Percentiles rank a stretch among this genome's conserved stretches.
Evolutionary conservation across 1,140 invertebrate genomes (phyloP).

Genomic region (Drosophila ambigua): DNA sequence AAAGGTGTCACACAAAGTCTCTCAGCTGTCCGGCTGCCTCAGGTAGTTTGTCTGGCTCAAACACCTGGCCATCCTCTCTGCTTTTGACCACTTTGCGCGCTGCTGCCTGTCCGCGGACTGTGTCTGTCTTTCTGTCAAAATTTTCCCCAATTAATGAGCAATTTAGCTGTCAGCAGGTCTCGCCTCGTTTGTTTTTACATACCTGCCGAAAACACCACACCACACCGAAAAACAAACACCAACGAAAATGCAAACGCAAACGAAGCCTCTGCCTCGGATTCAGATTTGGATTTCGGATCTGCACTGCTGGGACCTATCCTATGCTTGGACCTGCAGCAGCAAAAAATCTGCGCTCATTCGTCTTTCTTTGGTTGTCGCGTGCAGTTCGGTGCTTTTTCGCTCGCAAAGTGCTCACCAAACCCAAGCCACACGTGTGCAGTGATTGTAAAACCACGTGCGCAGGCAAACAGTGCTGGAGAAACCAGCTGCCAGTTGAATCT

Average conservation of each 20-base stretch:
- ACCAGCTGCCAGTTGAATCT: no score
- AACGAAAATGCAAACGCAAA: no score
- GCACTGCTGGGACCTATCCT: constrained; percentile 15
- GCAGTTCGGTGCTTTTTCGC: constrained; percentile 38
- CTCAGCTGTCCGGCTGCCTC: neutral
- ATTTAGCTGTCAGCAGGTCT: constrained; percentile 66
- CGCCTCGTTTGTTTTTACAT: constrained; percentile 31
- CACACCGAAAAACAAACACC: no score
- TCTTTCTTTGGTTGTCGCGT: constrained; percentile 45
- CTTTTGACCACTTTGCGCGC: no score
- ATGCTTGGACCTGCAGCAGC: constrained; percentile 10
- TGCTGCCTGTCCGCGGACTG: constrained; percentile 36
- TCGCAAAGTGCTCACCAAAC: constrained; percentile 13
- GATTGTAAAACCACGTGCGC: constrained; percentile 39
- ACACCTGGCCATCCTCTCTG: constrained; percentile 33
- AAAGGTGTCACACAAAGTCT: constrained; percentile 18
- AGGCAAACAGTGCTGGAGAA: no score
- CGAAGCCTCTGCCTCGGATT: constrained; percentile 12
- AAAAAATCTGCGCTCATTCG: constrained; percentile 46
- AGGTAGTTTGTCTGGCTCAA: constrained; percentile 21
- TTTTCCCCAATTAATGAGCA: constrained; percentile 74
- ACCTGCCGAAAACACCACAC: constrained; percentile 42
- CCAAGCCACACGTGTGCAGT: constrained; percentile 30
- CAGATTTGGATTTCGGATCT: constrained; percentile 8
- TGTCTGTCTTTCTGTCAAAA: constrained; percentile 20